phyloP scores from a whole-genome alignment of 2,113 vertebrate genomes.

The Poecile atricapillus region DNA sequence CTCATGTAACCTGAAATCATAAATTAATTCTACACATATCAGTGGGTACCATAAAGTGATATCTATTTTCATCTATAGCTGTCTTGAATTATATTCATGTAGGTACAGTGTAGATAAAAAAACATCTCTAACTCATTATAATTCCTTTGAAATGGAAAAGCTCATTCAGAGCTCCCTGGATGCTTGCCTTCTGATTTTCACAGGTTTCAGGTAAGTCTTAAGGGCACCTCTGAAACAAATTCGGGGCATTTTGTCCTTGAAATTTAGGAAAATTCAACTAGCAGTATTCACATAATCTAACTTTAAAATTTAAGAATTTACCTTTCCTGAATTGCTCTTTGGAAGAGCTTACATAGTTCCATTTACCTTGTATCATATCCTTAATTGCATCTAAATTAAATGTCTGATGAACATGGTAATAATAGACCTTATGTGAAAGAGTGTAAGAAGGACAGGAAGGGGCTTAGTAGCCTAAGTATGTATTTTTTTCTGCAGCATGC shows the following conservation, averaged over 20 bases:
- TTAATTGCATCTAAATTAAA: background rate
- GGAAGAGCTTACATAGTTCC: background rate
- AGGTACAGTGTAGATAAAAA: background rate
- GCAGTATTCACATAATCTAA: background rate
- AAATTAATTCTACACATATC: background rate
- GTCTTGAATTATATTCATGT: background rate
- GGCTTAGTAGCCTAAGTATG: background rate
- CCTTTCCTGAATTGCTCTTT: background rate
- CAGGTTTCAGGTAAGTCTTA: background rate
- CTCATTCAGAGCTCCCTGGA: background rate
- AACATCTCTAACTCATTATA: background rate
- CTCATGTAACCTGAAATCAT: background rate
- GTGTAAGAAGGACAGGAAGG: background rate
- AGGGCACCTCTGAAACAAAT: background rate
- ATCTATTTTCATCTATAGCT: background rate
- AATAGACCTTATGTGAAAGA: background rate
- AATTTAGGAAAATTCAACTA: background rate
- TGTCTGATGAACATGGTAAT: background rate
- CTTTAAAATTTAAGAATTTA: conserved; percentile 15
- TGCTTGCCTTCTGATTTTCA: background rate
- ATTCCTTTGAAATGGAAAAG: background rate
- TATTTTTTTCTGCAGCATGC: background rate
- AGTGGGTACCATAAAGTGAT: background rate
- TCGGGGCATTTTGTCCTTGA: background rate
- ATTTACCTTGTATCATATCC: background rate